Evolutionary conservation across 2,797 vertebrate genomes (phyloP).

Genomic region (Lithobates pipiens): DNA sequence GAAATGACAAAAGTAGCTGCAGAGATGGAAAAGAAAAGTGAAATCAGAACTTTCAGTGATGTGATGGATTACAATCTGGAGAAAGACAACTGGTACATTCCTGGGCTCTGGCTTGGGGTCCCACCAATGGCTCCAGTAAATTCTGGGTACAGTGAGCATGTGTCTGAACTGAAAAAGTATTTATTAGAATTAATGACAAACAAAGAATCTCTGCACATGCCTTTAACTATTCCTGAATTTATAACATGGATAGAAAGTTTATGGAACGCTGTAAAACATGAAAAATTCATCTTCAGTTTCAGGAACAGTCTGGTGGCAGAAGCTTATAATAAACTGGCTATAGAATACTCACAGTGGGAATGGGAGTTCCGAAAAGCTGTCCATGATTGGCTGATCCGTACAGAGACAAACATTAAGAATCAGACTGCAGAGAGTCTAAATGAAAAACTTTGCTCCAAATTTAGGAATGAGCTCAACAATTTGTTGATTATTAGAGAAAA

Average conservation of each 20-base stretch:
- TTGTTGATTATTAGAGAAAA: slow-evolving; percentile 67
- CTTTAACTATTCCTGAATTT: slow-evolving; percentile 74
- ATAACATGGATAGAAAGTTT: slow-evolving; percentile 72
- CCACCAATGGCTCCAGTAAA: slow-evolving; percentile 70
- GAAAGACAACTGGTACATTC: slow-evolving; percentile 70
- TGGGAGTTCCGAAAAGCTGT: slow-evolving; percentile 64
- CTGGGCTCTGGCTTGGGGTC: slow-evolving; percentile 75
- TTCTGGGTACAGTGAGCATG: slow-evolving; percentile 62
- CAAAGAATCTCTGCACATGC: not conserved
- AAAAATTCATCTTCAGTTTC: slow-evolving; percentile 66
- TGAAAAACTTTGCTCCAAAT: slow-evolving; percentile 52
- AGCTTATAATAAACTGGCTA: slow-evolving; percentile 70
- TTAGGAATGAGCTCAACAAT: slow-evolving; percentile 64
- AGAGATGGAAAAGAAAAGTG: slow-evolving; percentile 62
- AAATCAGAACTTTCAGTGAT: slow-evolving; percentile 62
- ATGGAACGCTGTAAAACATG: slow-evolving; percentile 73
- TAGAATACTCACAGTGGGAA: slow-evolving; percentile 71
- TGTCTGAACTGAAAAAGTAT: slow-evolving; percentile 77
- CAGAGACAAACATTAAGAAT: slow-evolving; percentile 63
- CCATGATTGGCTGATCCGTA: slow-evolving; percentile 67
- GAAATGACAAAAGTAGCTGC: slow-evolving; percentile 60
- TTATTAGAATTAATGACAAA: slow-evolving; percentile 75
- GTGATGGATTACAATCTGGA: slow-evolving; percentile 34
- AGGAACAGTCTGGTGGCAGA: slow-evolving; percentile 72
- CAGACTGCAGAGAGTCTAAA: slow-evolving; percentile 44